A percentile compares a stretch with the other conserved stretches of the same genome.
Conservation (phyloP, 1,140 invertebrate genomes). For the Ostrea denselamellosa region DNA sequence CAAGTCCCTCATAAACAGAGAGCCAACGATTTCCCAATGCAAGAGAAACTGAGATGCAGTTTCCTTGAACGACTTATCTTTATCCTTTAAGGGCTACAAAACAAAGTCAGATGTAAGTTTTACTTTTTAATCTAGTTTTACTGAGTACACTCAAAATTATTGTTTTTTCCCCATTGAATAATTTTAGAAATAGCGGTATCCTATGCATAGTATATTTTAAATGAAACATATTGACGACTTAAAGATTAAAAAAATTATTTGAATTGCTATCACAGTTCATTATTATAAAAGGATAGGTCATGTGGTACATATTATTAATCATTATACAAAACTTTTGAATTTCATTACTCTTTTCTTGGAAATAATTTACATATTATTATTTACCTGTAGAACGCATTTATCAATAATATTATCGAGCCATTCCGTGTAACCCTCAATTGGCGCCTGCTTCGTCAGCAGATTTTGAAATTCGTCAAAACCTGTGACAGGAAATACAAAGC, state of each 20-base stretch:
- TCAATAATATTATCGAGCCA: conserved; percentile 81
- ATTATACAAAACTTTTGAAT: too few species aligned
- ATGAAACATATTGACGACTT: too few species aligned
- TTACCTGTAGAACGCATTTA: conserved; percentile 79
- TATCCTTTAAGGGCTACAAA: conserved; percentile 71
- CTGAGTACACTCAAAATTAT: too few species aligned
- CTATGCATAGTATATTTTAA: too few species aligned
- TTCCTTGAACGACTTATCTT: conserved; percentile 68
- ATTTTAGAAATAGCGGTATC: too few species aligned
- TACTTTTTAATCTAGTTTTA: too few species aligned
- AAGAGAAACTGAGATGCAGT: conserved; percentile 79
- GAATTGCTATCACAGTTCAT: too few species aligned
- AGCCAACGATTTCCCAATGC: conserved; percentile 80
- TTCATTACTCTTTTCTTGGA: not conserved
- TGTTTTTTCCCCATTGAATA: too few species aligned
- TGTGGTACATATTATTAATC: too few species aligned
- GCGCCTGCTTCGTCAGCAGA: conserved; percentile 79
- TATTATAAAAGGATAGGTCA: too few species aligned
- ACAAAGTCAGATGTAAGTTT: not conserved
- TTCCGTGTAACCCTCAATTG: conserved; percentile 80
- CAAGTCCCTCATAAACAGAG: conserved; percentile 80
- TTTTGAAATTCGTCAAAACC: conserved; percentile 80
- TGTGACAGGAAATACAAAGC: conserved; percentile 69
- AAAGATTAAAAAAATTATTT: too few species aligned
- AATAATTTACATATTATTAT: not conserved